Conservation (phyloP, 2,888 invertebrate species). For the Chloromyia formosa region DNA sequence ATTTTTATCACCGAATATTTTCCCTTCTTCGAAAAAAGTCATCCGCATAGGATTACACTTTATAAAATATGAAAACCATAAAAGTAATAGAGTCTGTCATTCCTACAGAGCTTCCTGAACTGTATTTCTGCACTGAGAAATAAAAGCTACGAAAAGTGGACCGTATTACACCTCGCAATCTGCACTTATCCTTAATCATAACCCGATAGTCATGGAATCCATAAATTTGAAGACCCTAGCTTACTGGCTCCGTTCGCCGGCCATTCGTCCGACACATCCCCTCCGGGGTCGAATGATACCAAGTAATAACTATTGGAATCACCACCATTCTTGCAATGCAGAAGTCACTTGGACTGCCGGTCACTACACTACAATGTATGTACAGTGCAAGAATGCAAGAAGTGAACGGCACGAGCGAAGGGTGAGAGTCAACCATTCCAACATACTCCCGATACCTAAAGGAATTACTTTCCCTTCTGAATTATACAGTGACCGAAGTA, state of each 20-base stretch:
- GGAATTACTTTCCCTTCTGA: slow-evolving; percentile 29
- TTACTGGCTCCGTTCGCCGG: neutral
- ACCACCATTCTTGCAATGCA: neutral
- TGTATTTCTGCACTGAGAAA: neutral
- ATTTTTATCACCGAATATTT: no score
- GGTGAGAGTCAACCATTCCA: neutral
- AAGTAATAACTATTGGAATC: slow-evolving; percentile 16
- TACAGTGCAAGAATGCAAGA: neutral
- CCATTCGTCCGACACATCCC: neutral
- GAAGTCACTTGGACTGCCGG: neutral
- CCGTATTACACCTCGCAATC: neutral
- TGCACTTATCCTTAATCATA: slow-evolving; percentile 21
- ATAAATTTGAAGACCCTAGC: slow-evolving; percentile 14
- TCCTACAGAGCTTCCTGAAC: neutral
- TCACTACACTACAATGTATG: neutral
- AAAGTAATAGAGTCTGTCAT: neutral
- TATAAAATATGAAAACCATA: slow-evolving; percentile 10
- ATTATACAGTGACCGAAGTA: slow-evolving; percentile 7
- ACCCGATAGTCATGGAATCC: slow-evolving; percentile 10
- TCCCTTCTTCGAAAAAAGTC: neutral
- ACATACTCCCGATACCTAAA: neutral
- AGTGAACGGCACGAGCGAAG: neutral
- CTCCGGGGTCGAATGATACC: neutral
- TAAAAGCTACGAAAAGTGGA: neutral
- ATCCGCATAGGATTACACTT: neutral